Evolutionary conservation across 1,140 invertebrate genomes (phyloP), one percentile per base, ranked within the genome.

Genomic region (Druon quercuslanigerum): DNA sequence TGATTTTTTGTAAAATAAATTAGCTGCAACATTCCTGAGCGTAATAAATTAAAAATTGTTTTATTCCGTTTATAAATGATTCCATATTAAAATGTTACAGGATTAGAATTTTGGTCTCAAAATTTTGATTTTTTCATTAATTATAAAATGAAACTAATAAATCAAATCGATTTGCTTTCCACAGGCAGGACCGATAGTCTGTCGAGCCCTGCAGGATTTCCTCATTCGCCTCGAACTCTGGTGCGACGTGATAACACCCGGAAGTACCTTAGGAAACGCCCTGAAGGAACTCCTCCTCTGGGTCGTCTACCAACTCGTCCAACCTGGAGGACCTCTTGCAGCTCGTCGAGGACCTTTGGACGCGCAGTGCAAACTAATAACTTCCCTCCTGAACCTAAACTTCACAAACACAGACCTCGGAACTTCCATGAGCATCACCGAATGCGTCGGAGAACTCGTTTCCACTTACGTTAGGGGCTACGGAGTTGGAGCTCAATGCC

Each of bases 121-220:
- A 33, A 33, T 3, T 33, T 33, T 33, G 25, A 2, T 33, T 33
- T 4, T 5, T 33, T 33, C 25, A 33, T 33, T 33, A 33, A 33
- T 33, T 33, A 3, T 33, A 33, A 33, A 33, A 33, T 33, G 4
- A 5, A 33, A 33, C 5, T 33, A 46, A 46, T 46, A 46, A 46
- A 46, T 56, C 56, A 72, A 71, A 56, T 70, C 50, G 16, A 46
- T 50, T 50, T 83, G 6, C 50, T 57, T 79, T 83, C 88, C 90
- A 74, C 82, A 96, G 95, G 95, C 95, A 85, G 96, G 96, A n/a
- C 95, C 96, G 50, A 95, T 95, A 52, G 93, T 96, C 20, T 95
- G 95, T 73, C 93, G 94, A 85, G 93, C 95, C 54, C 90, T 97
- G 71, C 93, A 95, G 85, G 94, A 96, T 81, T 93, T 97, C 77